phyloP scores from a whole-genome alignment of 1,140 invertebrate species.

The Sarcophaga peregrina region DNA sequence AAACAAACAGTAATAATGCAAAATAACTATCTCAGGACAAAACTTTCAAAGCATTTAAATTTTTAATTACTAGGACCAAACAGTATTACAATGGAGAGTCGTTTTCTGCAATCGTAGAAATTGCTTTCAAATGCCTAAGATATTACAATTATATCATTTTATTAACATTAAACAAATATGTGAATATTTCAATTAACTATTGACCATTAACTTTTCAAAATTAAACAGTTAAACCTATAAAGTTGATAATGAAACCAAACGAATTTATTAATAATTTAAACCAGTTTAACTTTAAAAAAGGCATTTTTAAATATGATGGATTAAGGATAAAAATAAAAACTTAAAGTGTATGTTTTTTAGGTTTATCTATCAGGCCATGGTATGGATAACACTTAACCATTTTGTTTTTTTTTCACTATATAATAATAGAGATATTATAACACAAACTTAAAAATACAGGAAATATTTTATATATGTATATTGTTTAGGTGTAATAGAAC shows the following conservation, averaged over 20 bases:
- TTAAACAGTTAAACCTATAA: too few species aligned
- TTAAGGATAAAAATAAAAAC: conserved; percentile 5
- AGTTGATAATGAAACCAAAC: neutral
- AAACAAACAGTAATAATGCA: too few species aligned
- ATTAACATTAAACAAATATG: neutral
- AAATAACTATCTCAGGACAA: too few species aligned
- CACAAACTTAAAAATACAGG: conserved; percentile 10
- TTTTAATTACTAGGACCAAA: too few species aligned
- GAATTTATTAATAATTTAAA: conserved; percentile 16
- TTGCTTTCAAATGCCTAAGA: too few species aligned
- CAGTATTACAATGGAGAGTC: too few species aligned
- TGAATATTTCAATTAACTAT: neutral
- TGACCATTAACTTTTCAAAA: neutral
- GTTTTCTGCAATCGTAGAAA: too few species aligned
- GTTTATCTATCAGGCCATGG: too few species aligned
- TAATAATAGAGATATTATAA: neutral
- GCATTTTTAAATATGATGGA: neutral
- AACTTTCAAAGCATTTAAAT: too few species aligned
- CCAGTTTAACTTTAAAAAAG: neutral
- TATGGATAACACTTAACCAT: neutral
- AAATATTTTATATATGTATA: neutral
- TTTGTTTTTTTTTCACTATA: neutral
- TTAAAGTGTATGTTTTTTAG: neutral
- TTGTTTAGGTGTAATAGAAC: neutral
- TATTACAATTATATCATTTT: too few species aligned